A percentile compares a stretch with the other conserved stretches of the same genome.
Conservation (phyloP, 2,113 vertebrate genomes). For the Protobothrops flavoviridis region DNA sequence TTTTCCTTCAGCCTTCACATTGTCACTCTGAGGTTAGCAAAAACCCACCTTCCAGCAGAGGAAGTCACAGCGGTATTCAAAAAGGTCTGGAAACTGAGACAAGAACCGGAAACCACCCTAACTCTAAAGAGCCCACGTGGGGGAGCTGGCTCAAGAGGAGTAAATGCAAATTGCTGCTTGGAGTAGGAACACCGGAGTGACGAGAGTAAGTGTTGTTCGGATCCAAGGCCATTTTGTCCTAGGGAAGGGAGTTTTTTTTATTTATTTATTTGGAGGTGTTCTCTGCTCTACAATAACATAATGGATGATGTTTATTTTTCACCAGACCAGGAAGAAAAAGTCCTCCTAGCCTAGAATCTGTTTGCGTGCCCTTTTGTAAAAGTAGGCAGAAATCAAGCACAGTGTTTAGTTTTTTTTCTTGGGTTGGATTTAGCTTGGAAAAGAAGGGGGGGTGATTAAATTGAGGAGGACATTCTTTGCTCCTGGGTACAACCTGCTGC, state of each 20-base stretch:
- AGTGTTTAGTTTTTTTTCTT: background rate
- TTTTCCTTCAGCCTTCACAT: background rate
- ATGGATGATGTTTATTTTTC: slow-evolving; percentile 2
- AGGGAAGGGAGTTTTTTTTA: background rate
- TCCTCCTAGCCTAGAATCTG: background rate
- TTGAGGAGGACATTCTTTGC: background rate
- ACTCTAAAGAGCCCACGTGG: background rate
- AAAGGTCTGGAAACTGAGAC: slow-evolving; percentile 1
- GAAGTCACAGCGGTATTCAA: background rate
- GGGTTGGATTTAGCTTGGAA: background rate
- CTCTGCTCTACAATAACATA: background rate
- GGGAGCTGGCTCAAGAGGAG: background rate
- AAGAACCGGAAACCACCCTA: slow-evolving; percentile 15
- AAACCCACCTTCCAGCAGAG: slow-evolving; percentile 7
- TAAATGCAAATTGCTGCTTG: background rate
- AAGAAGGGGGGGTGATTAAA: background rate
- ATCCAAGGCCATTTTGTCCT: background rate
- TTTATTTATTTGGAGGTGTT: background rate
- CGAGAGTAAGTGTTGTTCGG: background rate
- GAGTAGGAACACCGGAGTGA: background rate
- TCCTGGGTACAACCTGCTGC: background rate
- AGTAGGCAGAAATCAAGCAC: background rate
- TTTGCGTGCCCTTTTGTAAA: background rate
- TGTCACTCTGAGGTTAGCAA: background rate
- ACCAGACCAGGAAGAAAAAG: background rate